Evolutionary conservation across 1,140 invertebrate species (phyloP).

Genomic region (Aphelenchoides besseyi): DNA sequence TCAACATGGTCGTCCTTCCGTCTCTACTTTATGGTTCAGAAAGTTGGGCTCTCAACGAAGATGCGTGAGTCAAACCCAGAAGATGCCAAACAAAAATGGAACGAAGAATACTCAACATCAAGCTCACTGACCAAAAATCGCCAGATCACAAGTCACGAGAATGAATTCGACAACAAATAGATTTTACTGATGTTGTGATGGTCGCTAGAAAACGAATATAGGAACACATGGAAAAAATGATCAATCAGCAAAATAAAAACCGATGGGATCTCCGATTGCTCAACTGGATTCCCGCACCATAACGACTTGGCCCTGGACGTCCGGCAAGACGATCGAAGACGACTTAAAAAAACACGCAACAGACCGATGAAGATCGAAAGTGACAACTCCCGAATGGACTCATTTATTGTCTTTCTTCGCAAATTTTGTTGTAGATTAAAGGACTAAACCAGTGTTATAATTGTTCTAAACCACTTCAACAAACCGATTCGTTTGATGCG

Average conservation of each 20-base stretch:
- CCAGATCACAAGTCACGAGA: not conserved
- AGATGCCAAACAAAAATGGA: slow-evolving; percentile 9
- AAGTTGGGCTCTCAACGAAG: slow-evolving; percentile 20
- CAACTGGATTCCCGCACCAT: not conserved
- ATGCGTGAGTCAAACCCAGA: not conserved
- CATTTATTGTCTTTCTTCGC: no score
- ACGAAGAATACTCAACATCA: slow-evolving; percentile 6
- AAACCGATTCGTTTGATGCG: no score
- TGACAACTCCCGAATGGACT: no score
- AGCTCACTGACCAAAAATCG: slow-evolving; percentile 17
- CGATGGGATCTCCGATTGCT: not conserved
- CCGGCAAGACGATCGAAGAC: no score
- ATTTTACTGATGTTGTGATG: no score
- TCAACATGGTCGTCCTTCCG: slow-evolving; percentile 12
- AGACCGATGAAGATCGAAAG: no score
- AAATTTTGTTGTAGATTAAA: no score
- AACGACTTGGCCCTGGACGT: no score
- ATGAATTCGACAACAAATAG: not conserved
- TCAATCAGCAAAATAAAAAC: not conserved
- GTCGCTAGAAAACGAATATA: not conserved
- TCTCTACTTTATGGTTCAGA: slow-evolving; percentile 10
- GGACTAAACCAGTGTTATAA: no score
- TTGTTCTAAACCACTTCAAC: no score
- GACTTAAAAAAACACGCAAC: no score
- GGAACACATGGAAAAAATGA: not conserved